Conservation (phyloP, 2,113 vertebrate species). For the Melanocharis versteri region DNA sequence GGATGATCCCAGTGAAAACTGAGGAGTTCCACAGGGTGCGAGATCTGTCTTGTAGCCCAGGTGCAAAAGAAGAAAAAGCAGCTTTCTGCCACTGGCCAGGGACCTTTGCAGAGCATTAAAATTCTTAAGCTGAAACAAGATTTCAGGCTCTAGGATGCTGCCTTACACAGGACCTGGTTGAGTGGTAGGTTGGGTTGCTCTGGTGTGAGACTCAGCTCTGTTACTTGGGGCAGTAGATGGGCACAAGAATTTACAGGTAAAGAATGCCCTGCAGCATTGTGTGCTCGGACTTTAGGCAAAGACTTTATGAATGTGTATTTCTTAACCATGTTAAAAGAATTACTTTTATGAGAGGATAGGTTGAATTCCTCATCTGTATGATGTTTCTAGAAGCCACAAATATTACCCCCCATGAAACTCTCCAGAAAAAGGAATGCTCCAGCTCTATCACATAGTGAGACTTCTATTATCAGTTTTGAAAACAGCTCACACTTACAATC, state of each 20-base stretch:
- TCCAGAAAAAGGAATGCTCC: background rate
- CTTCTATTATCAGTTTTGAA: background rate
- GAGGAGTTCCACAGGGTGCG: fast-evolving
- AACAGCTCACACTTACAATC: background rate
- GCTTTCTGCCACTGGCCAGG: background rate
- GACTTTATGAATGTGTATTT: background rate
- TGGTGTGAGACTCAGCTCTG: background rate
- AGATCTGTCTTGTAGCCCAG: background rate
- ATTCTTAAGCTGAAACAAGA: background rate
- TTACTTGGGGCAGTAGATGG: background rate
- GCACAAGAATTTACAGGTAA: background rate
- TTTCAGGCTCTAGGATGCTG: background rate
- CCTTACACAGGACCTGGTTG: background rate
- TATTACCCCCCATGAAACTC: background rate
- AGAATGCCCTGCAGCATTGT: background rate
- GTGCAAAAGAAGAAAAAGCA: background rate
- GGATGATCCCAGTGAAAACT: background rate
- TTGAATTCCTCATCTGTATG: background rate
- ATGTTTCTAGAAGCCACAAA: background rate
- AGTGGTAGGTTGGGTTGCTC: background rate
- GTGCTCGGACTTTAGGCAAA: background rate
- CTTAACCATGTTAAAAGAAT: background rate
- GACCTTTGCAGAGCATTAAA: background rate
- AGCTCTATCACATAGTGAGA: background rate
- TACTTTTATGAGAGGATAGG: background rate